These are phyloP conservation scores for Columbina picui DNA, from an alignment of 2,113 vertebrate genomes.

Conservation along the genomic window DNA sequence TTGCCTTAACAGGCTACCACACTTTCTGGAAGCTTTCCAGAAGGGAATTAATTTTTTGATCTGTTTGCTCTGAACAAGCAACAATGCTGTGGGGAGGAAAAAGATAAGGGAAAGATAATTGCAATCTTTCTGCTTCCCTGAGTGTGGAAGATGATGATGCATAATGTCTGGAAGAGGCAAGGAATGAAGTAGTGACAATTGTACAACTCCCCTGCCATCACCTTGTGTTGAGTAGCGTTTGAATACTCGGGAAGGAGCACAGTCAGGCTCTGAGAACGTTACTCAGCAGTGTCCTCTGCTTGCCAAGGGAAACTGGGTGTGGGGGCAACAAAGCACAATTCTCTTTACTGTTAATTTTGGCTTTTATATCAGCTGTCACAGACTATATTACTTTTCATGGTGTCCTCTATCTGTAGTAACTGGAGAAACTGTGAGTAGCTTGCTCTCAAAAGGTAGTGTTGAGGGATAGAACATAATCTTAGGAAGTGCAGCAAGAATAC, in stretches of 20 bases:
- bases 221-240: neutral
- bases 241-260: neutral
- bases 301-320: too few relatives aligned
- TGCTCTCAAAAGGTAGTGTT: neutral
- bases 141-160: neutral
- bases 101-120: neutral
- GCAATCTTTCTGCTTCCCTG: neutral
- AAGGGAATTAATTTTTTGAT: neutral
- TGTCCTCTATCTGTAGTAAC: neutral
- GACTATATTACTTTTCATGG: neutral
- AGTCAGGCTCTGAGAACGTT: neutral
- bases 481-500: neutral
- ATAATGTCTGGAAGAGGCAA: neutral
- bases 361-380: neutral
- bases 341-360: neutral
- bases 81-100: neutral
- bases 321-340: neutral
- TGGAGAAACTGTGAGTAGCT: neutral
- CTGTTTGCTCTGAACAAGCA: neutral
- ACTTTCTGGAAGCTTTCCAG: neutral
- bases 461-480: neutral
- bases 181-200: neutral
- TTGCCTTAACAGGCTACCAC: neutral
- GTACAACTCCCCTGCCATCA: neutral
- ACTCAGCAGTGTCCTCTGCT: neutral